Base-by-base conservation (phyloP, 2,113 vertebrate genomes). In the Pimephales promelas region DNA sequence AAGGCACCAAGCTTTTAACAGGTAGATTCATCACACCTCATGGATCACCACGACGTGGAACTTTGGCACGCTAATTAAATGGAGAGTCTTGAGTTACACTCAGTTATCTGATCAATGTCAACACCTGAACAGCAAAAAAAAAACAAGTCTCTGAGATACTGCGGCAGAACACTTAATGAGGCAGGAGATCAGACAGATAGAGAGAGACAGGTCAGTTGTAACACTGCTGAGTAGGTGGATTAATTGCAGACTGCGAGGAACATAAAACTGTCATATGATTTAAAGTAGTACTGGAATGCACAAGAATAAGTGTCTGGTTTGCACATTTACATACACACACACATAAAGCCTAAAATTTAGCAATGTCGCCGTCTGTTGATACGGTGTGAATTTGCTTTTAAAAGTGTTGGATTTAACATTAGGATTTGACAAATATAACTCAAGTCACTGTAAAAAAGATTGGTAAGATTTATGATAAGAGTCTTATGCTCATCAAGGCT, bases 31-130 rank as follows among this genome's bases (percentile, higher is more conserved):
- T 43, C 24, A 34, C 36, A 72, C 75, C 36, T 13, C n/a, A 56
- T 36, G 68, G 43, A 34, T 84, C 14, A 86, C 14, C 8, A 31
- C 43, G 64, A 83, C 86, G 71, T 83, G 10, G 22, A 20, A n/a
- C 64, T 40, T n/a, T 52, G 68, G 78, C 26, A 40, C 20, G 26
- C 57, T 79, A 45, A 52, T 45, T 61, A 56, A 62, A 52, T 28
- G 43, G 28, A 31, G 85, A 45, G 45, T 56, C 59, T 73, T 61
- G 10, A 68, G 81, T 75, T 83, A 62, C 70, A 24, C 16, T 57
- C 75, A 4, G n/a, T 36, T 66, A 75, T 26, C 7, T 18, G n/a
- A 61, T 59, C 47, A 49, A 40, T n/a, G 4, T 82, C 22, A 52
- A 36, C 4, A 13, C 31, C 56, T 47, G 10, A 74, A 75, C 40